Conservation (phyloP, 2,113 vertebrate species). For the Syrmaticus mikado region DNA sequence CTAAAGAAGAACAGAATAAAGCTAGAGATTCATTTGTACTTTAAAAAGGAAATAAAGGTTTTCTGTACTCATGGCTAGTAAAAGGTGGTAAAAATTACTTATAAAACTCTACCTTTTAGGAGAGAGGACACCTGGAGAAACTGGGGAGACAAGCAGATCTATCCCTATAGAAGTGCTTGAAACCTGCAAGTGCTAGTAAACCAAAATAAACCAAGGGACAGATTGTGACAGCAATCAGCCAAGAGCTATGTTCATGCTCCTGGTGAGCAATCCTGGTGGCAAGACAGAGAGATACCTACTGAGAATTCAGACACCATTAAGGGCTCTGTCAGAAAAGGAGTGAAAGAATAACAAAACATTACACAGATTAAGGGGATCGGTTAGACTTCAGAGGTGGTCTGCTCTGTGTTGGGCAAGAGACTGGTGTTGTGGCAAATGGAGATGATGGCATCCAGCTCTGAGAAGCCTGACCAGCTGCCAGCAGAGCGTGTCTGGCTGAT, state of each 20-base stretch:
- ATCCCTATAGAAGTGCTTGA: not conserved
- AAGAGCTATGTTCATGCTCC: not conserved
- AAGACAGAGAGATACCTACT: not conserved
- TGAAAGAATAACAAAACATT: not conserved
- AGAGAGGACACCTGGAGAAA: not conserved
- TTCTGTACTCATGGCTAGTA: not conserved
- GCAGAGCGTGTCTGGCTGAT: not conserved
- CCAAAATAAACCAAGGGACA: not conserved
- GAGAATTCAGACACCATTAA: not conserved
- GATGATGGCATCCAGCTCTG: not conserved
- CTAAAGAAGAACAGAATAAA: not conserved
- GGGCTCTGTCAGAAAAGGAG: not conserved
- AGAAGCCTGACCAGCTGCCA: not conserved
- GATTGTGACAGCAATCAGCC: not conserved
- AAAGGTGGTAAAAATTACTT: not conserved
- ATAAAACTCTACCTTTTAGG: not conserved
- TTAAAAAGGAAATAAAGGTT: not conserved
- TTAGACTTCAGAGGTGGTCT: not conserved
- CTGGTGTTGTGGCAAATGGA: not conserved
- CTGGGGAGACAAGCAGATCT: not conserved
- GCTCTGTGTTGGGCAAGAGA: not conserved
- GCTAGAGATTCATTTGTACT: not conserved
- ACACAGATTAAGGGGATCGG: not conserved
- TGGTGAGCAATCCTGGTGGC: rapidly evolving
- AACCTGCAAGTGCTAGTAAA: not conserved